Percentiles rank a stretch among this genome's conserved stretches.
These are phyloP conservation scores for Chloropsis hardwickii DNA, from an alignment of 2,113 vertebrate species.

Conservation along the genomic window DNA sequence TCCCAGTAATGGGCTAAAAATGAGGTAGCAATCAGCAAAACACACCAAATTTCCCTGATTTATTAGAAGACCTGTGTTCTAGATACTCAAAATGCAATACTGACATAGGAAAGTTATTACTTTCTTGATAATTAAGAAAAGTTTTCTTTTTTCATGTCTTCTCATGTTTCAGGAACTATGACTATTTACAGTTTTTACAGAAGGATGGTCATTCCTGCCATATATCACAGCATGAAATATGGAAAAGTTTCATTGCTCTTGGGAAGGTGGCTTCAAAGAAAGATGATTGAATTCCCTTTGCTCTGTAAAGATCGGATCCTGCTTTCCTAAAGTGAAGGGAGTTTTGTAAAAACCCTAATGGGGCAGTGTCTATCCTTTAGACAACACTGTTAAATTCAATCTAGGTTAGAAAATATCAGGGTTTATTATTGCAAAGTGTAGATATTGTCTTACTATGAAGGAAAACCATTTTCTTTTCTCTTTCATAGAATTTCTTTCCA, in stretches of 20 bases:
- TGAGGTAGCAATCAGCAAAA: neutral
- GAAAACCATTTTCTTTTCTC: neutral
- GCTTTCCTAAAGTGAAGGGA: neutral
- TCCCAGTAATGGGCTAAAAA: neutral
- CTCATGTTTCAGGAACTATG: neutral
- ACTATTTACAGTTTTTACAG: neutral
- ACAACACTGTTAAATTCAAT: neutral
- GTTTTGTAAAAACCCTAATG: neutral
- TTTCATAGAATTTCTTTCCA: conserved; percentile 20
- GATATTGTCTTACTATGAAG: neutral
- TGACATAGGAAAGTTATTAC: neutral
- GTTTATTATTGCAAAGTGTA: neutral
- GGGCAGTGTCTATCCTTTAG: neutral
- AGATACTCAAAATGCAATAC: neutral
- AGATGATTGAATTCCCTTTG: neutral
- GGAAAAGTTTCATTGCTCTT: neutral
- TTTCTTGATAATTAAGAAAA: neutral
- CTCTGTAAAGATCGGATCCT: neutral
- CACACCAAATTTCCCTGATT: neutral
- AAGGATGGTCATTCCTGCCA: neutral
- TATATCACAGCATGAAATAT: neutral
- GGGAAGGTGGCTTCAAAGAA: neutral
- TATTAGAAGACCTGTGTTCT: neutral
- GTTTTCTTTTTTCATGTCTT: neutral
- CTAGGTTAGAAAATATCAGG: neutral